phyloP scores from a whole-genome alignment of 2,113 vertebrate species.

The Mirza zaza region DNA sequence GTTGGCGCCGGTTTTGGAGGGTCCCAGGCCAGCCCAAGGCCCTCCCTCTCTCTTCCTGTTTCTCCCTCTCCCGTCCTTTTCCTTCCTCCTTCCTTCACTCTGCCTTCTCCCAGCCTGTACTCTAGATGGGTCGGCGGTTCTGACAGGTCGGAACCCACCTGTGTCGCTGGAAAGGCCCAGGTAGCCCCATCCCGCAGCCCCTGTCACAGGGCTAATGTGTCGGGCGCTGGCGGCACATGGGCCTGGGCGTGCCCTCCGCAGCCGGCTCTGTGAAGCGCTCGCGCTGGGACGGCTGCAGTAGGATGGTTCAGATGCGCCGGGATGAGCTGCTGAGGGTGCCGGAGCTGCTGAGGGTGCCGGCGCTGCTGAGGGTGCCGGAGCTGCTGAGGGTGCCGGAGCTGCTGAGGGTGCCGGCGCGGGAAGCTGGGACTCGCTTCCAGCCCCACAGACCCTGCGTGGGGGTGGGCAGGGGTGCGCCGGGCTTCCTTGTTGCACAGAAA shows the following conservation, averaged over 20 bases:
- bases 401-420: background rate
- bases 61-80: no score
- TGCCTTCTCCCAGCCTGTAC: background rate
- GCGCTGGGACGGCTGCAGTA: rapidly evolving
- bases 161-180: background rate
- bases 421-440: background rate
- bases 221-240: background rate
- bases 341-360: no score
- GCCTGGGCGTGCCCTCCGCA: rapidly evolving
- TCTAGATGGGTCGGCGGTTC: background rate
- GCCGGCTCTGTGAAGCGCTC: background rate
- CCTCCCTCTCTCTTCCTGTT: no score
- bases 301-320: background rate
- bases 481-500: background rate
- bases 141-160: background rate
- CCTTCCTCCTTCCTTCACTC: background rate
- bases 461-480: rapidly evolving
- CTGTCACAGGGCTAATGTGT: background rate
- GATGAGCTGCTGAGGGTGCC: background rate
- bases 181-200: background rate
- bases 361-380: background rate
- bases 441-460: background rate
- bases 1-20: background rate
- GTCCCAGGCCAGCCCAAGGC: background rate
- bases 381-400: rapidly evolving